Conservation (phyloP, 2,113 vertebrate genomes). For the Tylochromis polylepis region DNA sequence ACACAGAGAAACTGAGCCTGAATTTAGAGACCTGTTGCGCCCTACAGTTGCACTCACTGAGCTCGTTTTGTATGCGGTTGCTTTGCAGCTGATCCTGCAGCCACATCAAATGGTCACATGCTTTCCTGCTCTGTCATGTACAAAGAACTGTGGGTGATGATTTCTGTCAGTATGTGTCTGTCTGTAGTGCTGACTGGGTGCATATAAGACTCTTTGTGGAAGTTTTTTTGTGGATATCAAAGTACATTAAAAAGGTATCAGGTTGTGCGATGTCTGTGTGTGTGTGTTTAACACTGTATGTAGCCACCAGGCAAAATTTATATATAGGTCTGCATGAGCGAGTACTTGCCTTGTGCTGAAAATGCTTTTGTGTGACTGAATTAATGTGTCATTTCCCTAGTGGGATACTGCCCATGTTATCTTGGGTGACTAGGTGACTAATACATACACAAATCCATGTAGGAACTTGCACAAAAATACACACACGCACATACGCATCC, state of each 20-base stretch:
- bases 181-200: not conserved
- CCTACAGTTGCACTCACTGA: not conserved
- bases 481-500: not conserved
- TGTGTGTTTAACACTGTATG: not conserved
- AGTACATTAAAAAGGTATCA: not conserved
- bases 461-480: not conserved
- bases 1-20: conserved; percentile 26
- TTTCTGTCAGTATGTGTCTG: not conserved
- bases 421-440: not conserved
- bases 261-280: not conserved
- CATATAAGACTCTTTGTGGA: not conserved
- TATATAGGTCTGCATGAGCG: not conserved
- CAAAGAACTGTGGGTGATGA: not conserved
- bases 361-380: not conserved
- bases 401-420: not conserved
- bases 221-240: not conserved
- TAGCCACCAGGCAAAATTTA: not conserved
- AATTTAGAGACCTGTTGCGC: not conserved
- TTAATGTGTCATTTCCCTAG: not conserved
- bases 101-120: not conserved
- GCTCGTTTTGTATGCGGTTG: not conserved
- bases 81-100: conserved; percentile 19
- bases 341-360: not conserved
- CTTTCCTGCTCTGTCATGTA: not conserved
- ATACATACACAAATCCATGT: not conserved